Conservation (phyloP, 2,113 vertebrate genomes). For the Corythaixoides concolor region DNA sequence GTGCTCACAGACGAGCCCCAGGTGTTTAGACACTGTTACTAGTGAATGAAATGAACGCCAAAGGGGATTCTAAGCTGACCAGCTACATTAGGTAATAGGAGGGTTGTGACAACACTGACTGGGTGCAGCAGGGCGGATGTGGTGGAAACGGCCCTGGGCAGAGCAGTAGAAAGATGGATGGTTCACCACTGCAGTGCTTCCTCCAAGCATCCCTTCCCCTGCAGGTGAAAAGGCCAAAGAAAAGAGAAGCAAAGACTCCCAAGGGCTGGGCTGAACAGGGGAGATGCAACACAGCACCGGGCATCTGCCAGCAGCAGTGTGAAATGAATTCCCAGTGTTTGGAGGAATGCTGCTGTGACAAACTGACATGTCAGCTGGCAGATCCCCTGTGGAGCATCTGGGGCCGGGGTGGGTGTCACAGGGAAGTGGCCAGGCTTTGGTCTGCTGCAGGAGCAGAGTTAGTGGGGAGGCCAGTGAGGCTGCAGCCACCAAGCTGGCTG, state of each 20-base stretch:
- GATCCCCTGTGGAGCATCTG: not conserved
- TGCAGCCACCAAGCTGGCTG: not conserved
- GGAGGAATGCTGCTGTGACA: not conserved
- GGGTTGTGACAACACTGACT: too few relatives aligned
- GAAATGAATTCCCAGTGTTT: not conserved
- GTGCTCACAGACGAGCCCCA: not conserved
- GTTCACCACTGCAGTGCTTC: not conserved
- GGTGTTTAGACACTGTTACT: not conserved
- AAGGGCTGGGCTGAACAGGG: not conserved
- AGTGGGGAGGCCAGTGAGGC: not conserved
- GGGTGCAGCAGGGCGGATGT: not conserved
- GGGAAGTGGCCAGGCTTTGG: not conserved
- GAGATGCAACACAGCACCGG: not conserved
- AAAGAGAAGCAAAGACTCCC: not conserved
- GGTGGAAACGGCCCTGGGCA: accelerated
- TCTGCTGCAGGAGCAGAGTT: not conserved
- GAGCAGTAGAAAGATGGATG: not conserved
- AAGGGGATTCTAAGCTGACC: not conserved
- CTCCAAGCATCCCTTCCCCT: not conserved
- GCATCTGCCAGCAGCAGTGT: not conserved
- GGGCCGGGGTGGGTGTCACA: not conserved
- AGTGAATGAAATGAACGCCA: not conserved
- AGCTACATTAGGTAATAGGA: not conserved
- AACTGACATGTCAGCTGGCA: not conserved
- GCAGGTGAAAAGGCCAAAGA: not conserved